A percentile compares a stretch with the other conserved stretches of the same genome.
phyloP scores from a whole-genome alignment of 2,888 invertebrate genomes.

The Cepaea hortensis region DNA sequence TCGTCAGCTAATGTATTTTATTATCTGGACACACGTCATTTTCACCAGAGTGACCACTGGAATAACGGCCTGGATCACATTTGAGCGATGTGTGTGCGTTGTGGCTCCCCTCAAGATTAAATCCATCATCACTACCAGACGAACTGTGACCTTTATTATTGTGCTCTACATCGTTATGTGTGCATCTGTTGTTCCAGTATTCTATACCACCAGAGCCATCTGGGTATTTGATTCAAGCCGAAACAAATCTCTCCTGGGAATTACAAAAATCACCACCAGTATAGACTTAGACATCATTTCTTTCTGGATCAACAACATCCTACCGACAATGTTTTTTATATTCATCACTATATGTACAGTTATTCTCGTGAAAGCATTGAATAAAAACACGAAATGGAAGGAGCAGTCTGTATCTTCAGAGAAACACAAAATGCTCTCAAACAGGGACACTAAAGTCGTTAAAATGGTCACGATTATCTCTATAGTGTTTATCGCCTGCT shows the following conservation, averaged over 20 bases:
- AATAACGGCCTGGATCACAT: constrained; percentile 5
- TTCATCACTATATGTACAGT: not conserved
- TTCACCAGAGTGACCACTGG: constrained; percentile 10
- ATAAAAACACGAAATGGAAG: constrained; percentile 7
- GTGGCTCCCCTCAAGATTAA: constrained; percentile 1
- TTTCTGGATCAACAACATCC: not conserved
- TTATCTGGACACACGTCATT: not conserved
- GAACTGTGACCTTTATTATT: constrained; percentile 2
- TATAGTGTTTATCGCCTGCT: constrained; percentile 1
- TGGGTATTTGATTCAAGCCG: not conserved
- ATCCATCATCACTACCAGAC: not conserved
- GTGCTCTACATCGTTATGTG: not conserved
- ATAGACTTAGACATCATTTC: not conserved
- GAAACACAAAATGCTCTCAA: not conserved
- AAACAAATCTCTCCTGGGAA: constrained; percentile 1
- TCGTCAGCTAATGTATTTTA: not conserved
- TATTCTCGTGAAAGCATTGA: not conserved
- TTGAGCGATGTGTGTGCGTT: constrained; percentile 13
- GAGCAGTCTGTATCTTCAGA: not conserved
- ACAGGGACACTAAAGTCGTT: constrained; percentile 15
- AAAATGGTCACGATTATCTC: constrained; percentile 15
- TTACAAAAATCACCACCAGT: not conserved
- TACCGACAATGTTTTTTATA: not conserved
- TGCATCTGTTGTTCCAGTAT: not conserved
- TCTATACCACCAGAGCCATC: constrained; percentile 3